phyloP scores from a whole-genome alignment of 92 coral and sea anemone species.

The Zoanthus gigantus region DNA sequence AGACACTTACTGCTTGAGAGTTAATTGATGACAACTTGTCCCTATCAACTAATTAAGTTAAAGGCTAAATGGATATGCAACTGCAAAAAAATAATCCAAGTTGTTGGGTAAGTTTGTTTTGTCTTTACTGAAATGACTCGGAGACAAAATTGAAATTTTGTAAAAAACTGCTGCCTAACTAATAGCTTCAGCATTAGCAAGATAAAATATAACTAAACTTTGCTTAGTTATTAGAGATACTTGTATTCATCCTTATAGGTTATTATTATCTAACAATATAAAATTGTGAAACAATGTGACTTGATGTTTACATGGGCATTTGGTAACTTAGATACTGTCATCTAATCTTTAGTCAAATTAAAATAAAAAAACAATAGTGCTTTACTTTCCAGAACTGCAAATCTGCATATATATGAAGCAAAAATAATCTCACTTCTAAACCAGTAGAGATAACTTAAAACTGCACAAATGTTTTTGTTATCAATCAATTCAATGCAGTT shows the following conservation, averaged over 20 bases:
- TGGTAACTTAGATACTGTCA: background rate
- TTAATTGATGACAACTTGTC: background rate
- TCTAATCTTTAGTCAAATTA: background rate
- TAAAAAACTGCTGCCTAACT: background rate
- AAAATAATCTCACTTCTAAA: too few species aligned
- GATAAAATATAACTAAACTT: background rate
- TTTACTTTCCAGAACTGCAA: too few species aligned
- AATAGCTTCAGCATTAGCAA: background rate
- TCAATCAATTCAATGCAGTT: too few species aligned
- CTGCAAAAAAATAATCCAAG: too few species aligned
- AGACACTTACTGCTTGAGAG: background rate
- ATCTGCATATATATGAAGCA: too few species aligned
- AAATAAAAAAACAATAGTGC: too few species aligned
- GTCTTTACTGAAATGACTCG: background rate
- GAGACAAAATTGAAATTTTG: background rate
- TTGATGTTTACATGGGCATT: background rate
- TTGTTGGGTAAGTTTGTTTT: background rate
- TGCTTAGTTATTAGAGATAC: background rate
- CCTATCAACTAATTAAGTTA: background rate
- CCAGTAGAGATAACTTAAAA: too few species aligned
- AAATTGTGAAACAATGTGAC: background rate
- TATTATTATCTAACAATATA: background rate
- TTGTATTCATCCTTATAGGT: background rate
- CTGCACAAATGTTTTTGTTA: too few species aligned
- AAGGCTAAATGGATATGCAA: too few species aligned